Evolutionary conservation across 1,140 invertebrate species (phyloP), one percentile per base, ranked within the genome.

Genomic region (Hypsibius dujardini): DNA sequence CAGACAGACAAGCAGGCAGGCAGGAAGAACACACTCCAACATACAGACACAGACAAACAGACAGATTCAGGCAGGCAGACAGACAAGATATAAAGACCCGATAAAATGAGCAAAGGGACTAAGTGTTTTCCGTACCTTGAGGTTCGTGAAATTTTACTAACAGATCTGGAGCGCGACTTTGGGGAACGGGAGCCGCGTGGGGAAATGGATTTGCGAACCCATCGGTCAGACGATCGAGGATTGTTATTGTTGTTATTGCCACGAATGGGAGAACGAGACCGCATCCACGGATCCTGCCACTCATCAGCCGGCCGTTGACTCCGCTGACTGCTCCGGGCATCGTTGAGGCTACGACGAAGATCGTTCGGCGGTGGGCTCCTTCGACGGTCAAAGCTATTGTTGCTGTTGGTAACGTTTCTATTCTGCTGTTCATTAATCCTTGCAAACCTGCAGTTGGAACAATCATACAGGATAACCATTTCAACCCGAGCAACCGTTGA

Each of bases 151-250:
- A 28, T 28, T 28, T 28, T 28, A 67, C 62, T 67, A 15, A 12
- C 62, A 12, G 62, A 67, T 67, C 62, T 42, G 62, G 62, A 67
- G 62, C 62, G 62, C 12, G 62, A 67, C 50, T n/a, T 56, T n/a
- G 50, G 50, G 7, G 50, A 28, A 28, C 28, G 28, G 28, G 28
- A 28, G 28, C 28, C 28, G 28, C 28, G 50, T n/a, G 7, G 7
- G 50, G n/a, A 7, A 12, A n/a, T 56, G 7, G 50, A n/a, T 56
- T 56, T 56, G 7, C 50, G 7, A n/a, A n/a, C 50, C 50, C 7
- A n/a, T 56, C 50, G 7, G 7, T 56, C 50, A 7, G 50, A n/a
- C n/a, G 7, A 12, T 56, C n/a, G 7, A 7, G 7, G n/a, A 12
- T 56, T 56, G 50, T n/a, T 56, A n/a, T 7, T 7, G 50, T 56